Evolutionary conservation across 53 echinoderm and acorn worm genomes (phyloP), one percentile per base, ranked within the genome.

Genomic region (Zoroaster sp.): DNA sequence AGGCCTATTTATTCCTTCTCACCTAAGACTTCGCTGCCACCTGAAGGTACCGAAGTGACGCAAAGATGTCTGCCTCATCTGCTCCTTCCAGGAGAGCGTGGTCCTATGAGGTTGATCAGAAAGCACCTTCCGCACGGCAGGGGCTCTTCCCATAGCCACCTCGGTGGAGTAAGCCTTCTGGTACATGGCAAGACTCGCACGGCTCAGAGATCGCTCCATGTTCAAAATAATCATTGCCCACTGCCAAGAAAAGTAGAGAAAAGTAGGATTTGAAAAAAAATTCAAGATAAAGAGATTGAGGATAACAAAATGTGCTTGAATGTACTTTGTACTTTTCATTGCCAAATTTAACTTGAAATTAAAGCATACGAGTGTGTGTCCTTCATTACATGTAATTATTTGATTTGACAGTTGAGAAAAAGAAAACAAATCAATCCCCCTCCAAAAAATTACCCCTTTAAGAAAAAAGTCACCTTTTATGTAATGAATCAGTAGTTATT

Each of bases 161-260:
- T 87, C 82, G 31, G 93, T 88, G 6, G 97, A 95, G 78, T 97
- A 97, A 3, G 88, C 54, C 46, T 89, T 72, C 35, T 92, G 97
- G 59, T 75, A 75, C 66, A 90, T 88, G 53, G 89, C 88, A 17
- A 97, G 82, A 30, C 68, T 75, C 14, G 88, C 67, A 35, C 72
- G 87, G 35, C 87, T 72, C 9, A 97, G 66, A 30, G 97, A 89
- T 23, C 97, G 86, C 69, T 97, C 97, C 52, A 97, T 86, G 74
- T 95, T 93, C 31, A 97, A 82, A 31, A 97, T 93, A 25, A 97
- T 95, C 92, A 93, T 95, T 40, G 95, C 97, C 93, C 93, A 97
- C 97, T 96, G 89, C 5, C 31, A 2, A 83, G 14, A 21, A 66
- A 80, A 20, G 15, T 12, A 34, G 3, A 74, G 5, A 42, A 9